Evolutionary conservation across 2,113 vertebrate genomes (phyloP).

Genomic region (Phodopus roborovskii): DNA sequence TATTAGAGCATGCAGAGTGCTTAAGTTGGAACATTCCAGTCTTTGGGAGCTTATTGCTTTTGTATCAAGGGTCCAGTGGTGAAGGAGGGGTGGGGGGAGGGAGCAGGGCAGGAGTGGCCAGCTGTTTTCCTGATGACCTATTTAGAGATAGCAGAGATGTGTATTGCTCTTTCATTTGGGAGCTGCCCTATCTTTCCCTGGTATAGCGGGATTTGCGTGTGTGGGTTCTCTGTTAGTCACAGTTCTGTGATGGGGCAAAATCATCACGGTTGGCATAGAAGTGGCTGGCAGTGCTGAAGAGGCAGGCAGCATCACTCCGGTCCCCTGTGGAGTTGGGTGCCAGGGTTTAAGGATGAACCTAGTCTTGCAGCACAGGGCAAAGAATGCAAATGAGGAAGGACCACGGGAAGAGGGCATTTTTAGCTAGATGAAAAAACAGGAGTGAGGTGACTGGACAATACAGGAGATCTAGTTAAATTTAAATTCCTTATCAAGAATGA

Average conservation of each 20-base stretch:
- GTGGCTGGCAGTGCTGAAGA: not conserved
- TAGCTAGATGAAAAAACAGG: not conserved
- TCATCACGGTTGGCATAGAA: not conserved
- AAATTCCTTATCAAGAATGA: constrained; percentile 21
- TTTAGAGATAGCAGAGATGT: not conserved
- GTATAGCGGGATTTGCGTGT: not conserved
- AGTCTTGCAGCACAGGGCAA: not conserved
- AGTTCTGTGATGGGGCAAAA: not conserved
- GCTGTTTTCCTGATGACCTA: not conserved
- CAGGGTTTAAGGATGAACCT: not conserved
- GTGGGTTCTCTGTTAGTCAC: not conserved
- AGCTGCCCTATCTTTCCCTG: not conserved
- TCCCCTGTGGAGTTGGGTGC: not conserved
- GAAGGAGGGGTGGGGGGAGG: not conserved
- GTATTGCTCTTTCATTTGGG: not conserved
- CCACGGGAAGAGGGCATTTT: not conserved
- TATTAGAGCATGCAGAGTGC: not conserved
- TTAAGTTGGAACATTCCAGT: constrained; percentile 12
- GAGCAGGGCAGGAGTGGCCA: not conserved
- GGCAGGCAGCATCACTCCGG: not conserved
- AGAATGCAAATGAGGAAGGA: not conserved
- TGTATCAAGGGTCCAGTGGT: not conserved
- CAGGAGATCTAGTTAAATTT: not conserved
- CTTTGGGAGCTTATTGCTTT: not conserved
- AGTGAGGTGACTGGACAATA: not conserved